A percentile compares a stretch with the other conserved stretches of the same genome.
These are phyloP conservation scores for Motacilla alba DNA, from an alignment of 2,113 vertebrate species.

Conservation along the genomic window DNA sequence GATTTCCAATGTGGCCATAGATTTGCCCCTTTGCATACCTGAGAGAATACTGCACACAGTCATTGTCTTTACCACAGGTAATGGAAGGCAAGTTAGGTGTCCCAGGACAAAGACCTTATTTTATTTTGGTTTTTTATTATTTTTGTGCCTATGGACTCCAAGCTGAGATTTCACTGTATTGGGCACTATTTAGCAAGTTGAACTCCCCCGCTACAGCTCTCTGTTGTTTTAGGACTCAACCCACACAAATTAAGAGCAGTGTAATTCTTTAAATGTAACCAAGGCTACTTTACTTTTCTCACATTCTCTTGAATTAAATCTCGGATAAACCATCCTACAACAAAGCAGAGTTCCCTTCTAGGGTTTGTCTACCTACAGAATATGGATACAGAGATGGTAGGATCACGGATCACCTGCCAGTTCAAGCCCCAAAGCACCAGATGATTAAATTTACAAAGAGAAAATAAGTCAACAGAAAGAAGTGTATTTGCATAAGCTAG, in stretches of 20 bases:
- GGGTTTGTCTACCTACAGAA: neutral
- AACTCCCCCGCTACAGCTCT: neutral
- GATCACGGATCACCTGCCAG: neutral
- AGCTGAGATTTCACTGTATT: neutral
- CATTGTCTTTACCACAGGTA: neutral
- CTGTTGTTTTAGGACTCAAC: neutral
- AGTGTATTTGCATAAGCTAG: neutral
- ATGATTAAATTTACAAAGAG: neutral
- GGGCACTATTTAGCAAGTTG: neutral
- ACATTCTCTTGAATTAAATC: neutral
- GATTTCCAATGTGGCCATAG: neutral
- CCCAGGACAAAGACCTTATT: rapidly evolving
- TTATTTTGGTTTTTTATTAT: neutral
- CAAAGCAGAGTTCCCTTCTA: neutral
- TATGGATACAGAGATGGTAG: neutral
- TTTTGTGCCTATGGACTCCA: neutral
- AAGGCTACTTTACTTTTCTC: neutral
- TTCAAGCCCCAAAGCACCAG: neutral
- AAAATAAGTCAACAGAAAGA: neutral
- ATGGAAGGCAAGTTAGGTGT: neutral
- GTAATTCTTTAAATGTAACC: neutral
- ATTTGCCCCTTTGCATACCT: neutral
- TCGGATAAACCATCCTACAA: neutral
- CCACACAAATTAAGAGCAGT: neutral
- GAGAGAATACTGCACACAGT: neutral